Conservation (phyloP, 92 coral and sea anemone genomes). For the Porites evermanni region DNA sequence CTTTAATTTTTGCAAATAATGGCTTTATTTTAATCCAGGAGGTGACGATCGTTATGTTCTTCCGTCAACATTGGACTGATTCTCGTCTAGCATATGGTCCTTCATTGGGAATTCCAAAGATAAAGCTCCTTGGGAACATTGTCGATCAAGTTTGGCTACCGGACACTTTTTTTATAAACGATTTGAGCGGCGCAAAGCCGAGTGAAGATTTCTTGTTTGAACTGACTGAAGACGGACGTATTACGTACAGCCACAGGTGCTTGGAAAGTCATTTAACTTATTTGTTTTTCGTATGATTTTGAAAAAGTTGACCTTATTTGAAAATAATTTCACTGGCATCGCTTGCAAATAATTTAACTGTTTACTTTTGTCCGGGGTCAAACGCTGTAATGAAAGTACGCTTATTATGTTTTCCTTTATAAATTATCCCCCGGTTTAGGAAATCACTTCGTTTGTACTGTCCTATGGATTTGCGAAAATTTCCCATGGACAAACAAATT, state of each 20-base stretch:
- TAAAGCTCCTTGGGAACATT: slow-evolving; percentile 46
- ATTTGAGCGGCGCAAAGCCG: slow-evolving; percentile 31
- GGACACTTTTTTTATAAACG: slow-evolving; percentile 45
- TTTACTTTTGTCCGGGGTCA: no score
- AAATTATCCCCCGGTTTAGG: slow-evolving; percentile 7
- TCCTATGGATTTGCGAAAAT: slow-evolving; percentile 76
- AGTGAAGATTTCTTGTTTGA: slow-evolving; percentile 38
- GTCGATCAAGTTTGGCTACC: slow-evolving; percentile 53
- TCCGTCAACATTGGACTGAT: slow-evolving; percentile 64
- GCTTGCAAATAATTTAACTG: no score
- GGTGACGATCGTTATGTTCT: slow-evolving; percentile 50
- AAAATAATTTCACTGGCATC: no score
- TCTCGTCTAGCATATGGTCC: slow-evolving; percentile 53
- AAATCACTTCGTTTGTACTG: slow-evolving; percentile 49
- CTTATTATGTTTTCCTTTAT: background rate
- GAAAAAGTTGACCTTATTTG: no score
- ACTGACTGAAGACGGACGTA: slow-evolving; percentile 24
- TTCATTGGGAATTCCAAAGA: slow-evolving; percentile 22
- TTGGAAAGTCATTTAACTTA: no score
- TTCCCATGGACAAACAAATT: slow-evolving; percentile 78
- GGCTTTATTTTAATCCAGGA: slow-evolving; percentile 21
- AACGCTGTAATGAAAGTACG: background rate
- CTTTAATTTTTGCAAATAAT: background rate
- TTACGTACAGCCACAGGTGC: slow-evolving; percentile 53
- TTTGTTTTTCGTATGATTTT: background rate